Base-by-base conservation (phyloP, 2,888 invertebrate species). In the Dendrolimus pini region DNA sequence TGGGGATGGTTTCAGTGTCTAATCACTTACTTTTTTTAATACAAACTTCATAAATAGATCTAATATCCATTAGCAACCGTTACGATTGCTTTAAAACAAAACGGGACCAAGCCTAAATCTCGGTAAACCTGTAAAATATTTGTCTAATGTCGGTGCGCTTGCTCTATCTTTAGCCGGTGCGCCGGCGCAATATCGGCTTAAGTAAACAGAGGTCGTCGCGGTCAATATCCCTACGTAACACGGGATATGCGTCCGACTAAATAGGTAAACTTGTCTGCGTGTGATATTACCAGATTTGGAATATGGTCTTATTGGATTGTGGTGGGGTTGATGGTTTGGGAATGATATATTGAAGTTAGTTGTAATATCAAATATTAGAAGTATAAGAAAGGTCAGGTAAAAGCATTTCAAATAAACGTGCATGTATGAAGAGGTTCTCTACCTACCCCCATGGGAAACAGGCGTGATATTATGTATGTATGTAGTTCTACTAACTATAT, bases 181-280 rank as follows among this genome's bases (percentile, higher is more conserved):
- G 47, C 47, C 47, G 47, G 47, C 47, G 9, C 47, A 47, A 47
- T 47, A 47, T 47, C 47, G 47, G 47, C 47, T 47, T 47, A 47
- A 47, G 85, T 88, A 88, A 89, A 89, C 87, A 88, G 78, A 78
- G 78, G 78, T 77, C 73, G 67, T 63, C 70, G 80, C 85, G 84
- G 87, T 86, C 85, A 85, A 85, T 82, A 87, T 84, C 80, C 79
- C 72, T 80, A 85, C 83, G 77, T 84, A 85, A 85, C 78, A 71
- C 72, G 71, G 74, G 73, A 74, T 72, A 68, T 71, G 69, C 71
- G 30, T 30, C 47, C 69, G 69, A 73, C 82, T 84, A 83, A 82
- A 85, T 74, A 83, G 85, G 84, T 84, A 71, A 60, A 47, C 55
- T 54, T 56, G 41, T 41, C 54, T 41, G 41, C 10, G 9, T 47